Conservation (phyloP, 2,113 vertebrate genomes). For the Desmodus rotundus region DNA sequence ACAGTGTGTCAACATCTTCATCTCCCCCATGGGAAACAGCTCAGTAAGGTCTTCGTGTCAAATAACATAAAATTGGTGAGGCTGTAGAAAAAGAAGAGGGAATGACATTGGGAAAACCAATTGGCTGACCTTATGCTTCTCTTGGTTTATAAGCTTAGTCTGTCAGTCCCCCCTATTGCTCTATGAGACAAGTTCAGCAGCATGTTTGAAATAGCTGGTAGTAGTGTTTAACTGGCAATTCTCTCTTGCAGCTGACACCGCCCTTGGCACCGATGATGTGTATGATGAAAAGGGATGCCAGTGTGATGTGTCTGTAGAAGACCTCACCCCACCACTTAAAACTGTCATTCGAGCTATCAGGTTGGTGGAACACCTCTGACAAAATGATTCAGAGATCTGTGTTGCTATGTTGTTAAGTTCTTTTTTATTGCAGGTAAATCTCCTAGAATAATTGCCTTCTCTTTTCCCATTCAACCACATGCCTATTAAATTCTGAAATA, state of each 20-base stretch:
- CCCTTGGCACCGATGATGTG: slow-evolving; percentile 87
- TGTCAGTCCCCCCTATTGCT: neutral
- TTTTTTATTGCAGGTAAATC: slow-evolving; percentile 8
- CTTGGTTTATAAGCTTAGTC: neutral
- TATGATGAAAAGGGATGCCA: slow-evolving; percentile 96
- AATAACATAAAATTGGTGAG: neutral
- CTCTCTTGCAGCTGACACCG: slow-evolving; percentile 89
- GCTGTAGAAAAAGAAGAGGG: neutral
- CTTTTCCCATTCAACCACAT: slow-evolving; percentile 10
- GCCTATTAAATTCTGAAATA: slow-evolving; percentile 21
- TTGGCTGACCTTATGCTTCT: neutral
- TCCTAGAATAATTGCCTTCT: neutral
- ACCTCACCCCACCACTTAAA: slow-evolving; percentile 94
- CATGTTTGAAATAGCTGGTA: neutral
- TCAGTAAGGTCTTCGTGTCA: neutral
- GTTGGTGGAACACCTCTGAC: slow-evolving; percentile 78
- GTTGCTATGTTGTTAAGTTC: neutral
- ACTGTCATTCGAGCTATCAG: slow-evolving; percentile 95
- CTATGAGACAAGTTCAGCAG: neutral
- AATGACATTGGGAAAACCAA: neutral
- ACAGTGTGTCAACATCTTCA: neutral
- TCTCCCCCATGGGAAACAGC: neutral
- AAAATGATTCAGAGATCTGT: neutral
- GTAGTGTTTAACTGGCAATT: slow-evolving; percentile 37
- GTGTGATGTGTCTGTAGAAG: slow-evolving; percentile 95